Conservation (phyloP, 2,797 vertebrate genomes). For the Eulemur albifrons region DNA sequence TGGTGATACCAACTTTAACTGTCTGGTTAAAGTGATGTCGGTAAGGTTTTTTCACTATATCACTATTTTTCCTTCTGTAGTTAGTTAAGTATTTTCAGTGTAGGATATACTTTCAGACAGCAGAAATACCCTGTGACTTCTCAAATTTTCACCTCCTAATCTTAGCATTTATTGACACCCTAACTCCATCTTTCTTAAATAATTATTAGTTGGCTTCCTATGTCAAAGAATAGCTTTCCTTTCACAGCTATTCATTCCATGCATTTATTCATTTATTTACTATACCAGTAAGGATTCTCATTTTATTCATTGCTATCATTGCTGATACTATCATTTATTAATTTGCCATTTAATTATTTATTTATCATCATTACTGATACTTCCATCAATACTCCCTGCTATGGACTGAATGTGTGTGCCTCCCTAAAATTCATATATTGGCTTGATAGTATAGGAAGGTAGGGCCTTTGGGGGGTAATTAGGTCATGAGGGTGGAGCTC, state of each 20-base stretch:
- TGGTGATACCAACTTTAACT: background rate
- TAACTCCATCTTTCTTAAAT: background rate
- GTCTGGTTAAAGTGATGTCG: fast-evolving
- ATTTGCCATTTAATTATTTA: background rate
- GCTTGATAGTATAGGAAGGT: background rate
- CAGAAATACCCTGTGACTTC: background rate
- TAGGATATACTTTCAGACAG: background rate
- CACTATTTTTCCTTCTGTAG: background rate
- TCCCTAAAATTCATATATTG: background rate
- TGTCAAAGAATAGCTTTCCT: background rate
- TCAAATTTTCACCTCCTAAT: background rate
- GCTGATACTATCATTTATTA: background rate
- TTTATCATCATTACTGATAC: background rate
- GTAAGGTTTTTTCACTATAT: background rate
- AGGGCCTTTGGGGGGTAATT: background rate
- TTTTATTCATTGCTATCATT: background rate
- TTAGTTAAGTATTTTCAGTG: background rate
- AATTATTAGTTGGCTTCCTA: background rate
- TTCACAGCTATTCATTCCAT: background rate
- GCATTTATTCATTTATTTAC: background rate
- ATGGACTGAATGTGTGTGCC: background rate
- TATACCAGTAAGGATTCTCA: background rate
- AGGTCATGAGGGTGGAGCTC: background rate
- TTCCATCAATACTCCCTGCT: background rate
- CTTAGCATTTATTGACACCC: background rate